Base-by-base conservation (phyloP, 2,113 vertebrate species). In the Ailurus styani region DNA sequence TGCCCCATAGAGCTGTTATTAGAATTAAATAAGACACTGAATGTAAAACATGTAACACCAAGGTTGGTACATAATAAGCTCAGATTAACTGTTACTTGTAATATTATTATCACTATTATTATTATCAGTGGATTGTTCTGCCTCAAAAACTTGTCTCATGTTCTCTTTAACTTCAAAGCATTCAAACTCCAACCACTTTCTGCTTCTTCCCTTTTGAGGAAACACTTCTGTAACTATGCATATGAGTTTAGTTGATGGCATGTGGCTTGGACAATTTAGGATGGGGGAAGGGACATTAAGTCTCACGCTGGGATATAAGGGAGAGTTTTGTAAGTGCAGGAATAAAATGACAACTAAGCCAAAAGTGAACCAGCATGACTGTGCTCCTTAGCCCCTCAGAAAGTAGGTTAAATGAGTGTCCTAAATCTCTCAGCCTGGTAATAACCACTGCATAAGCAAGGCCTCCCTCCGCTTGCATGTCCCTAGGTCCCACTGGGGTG, bases 391-490 rank as follows among this genome's bases (percentile, higher is more conserved):
- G 13, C 25, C 81, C 87, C 77, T 73, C 0, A 0, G 84, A 98
- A 98, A 96, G 75, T 57, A 95, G 94, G 90, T 96, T 98, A 96
- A 94, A 96, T 82, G 93, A 95, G 84, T 91, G 96, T 85, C 96
- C 87, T 96, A 88, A 96, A 97, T 95, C 91, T 95, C 89, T 84
- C 54, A n/a, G 37, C 60, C 75, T 0, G 0, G 29, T 70, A 93
- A 97, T 66, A 95, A 83, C 21, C n/a, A 95, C 83, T 62, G 70
- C 6, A 8, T 23, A 97, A 66, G 79, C 75, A 34, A 97, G 86
- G 11, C 60, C 27, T 3, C 18, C 27, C 82, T 91, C 90, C 0
- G 0, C 42, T 10, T 37, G 54, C 31, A 1, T 31, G n/a, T 17
- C 82, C 70, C 77, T 0, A 25, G 54, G 50, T 64, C 91, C 95